phyloP scores from a whole-genome alignment of 1,140 invertebrate genomes.

The Drosophila elegans region DNA sequence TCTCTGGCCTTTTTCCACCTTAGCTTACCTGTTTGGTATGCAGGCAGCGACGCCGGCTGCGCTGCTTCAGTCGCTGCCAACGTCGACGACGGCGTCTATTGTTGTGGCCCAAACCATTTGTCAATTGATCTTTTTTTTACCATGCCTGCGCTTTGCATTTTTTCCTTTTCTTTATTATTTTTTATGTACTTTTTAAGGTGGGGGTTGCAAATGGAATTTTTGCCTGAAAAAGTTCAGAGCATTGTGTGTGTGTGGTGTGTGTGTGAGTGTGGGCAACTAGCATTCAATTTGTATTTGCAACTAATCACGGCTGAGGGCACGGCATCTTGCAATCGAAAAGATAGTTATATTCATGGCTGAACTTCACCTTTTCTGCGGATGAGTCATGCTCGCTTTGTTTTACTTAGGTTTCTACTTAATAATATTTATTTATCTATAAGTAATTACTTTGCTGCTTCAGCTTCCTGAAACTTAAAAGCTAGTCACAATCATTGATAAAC shows the following conservation, averaged over 20 bases:
- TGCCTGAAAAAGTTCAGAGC: slow-evolving; percentile 62
- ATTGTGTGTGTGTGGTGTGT: slow-evolving; percentile 2
- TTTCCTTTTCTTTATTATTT: slow-evolving; percentile 43
- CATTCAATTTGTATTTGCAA: slow-evolving; percentile 56
- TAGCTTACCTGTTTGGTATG: slow-evolving; percentile 65
- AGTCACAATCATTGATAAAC: not conserved
- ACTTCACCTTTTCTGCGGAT: slow-evolving; percentile 67
- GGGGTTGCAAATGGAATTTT: slow-evolving; percentile 71
- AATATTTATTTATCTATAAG: not conserved
- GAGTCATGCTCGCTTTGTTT: slow-evolving; percentile 39
- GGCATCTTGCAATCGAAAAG: slow-evolving; percentile 56
- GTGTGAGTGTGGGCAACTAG: slow-evolving; percentile 42
- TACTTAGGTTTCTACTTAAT: not conserved
- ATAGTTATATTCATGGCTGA: slow-evolving; percentile 57
- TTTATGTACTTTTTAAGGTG: slow-evolving; percentile 66
- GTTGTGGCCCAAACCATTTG: slow-evolving; percentile 60
- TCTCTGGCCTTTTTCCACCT: slow-evolving; percentile 21
- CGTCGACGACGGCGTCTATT: slow-evolving; percentile 47
- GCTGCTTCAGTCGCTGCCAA: slow-evolving; percentile 14
- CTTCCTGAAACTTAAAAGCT: not conserved
- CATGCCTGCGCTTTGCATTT: slow-evolving; percentile 53
- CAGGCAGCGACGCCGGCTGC: slow-evolving; percentile 36
- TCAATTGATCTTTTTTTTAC: slow-evolving; percentile 69
- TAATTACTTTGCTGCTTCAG: not conserved
- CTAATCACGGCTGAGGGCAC: slow-evolving; percentile 69